Percentiles rank a stretch among this genome's conserved stretches.
phyloP scores from a whole-genome alignment of 2,888 invertebrate genomes.

The Drosophila acutilabella region DNA sequence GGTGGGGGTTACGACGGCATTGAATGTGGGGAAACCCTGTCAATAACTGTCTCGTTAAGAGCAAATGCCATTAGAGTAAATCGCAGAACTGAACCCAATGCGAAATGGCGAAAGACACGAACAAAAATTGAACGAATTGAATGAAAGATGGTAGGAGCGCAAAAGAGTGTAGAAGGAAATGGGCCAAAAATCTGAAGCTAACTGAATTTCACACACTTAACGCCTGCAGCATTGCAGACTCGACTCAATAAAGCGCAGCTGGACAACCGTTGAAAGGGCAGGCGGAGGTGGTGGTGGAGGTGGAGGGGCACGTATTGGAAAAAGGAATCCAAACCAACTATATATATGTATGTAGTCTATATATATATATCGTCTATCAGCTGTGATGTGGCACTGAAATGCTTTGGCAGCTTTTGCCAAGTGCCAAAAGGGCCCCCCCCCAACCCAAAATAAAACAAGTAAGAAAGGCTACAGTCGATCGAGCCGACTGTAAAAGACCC shows the following conservation, averaged over 20 bases:
- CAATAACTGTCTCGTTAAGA: slow-evolving; percentile 65
- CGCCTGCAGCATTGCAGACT: slow-evolving; percentile 64
- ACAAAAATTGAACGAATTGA: not conserved
- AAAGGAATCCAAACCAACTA: not conserved
- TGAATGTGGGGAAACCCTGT: slow-evolving; percentile 22
- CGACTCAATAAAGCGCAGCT: slow-evolving; percentile 14
- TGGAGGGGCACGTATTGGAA: not conserved
- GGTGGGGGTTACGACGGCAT: not conserved
- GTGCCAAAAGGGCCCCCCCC: slow-evolving; percentile 49
- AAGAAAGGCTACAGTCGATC: too few species aligned
- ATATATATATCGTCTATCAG: slow-evolving; percentile 49
- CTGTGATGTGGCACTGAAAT: slow-evolving; percentile 55
- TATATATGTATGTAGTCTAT: slow-evolving; percentile 1
- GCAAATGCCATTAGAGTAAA: slow-evolving; percentile 71
- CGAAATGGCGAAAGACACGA: slow-evolving; percentile 21
- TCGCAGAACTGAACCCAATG: slow-evolving; percentile 54
- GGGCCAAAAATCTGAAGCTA: slow-evolving; percentile 50
- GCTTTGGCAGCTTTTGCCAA: slow-evolving; percentile 60
- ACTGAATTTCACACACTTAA: slow-evolving; percentile 77
- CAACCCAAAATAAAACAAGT: not conserved
- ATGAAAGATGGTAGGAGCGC: not conserved
- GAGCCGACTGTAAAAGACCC: too few species aligned
- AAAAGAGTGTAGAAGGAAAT: slow-evolving; percentile 4
- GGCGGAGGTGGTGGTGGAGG: too few species aligned
- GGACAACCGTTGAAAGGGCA: not conserved